Percentiles rank a stretch among this genome's conserved stretches.
phyloP scores from a whole-genome alignment of 2,113 vertebrate species.

The Lasiurus cinereus region DNA sequence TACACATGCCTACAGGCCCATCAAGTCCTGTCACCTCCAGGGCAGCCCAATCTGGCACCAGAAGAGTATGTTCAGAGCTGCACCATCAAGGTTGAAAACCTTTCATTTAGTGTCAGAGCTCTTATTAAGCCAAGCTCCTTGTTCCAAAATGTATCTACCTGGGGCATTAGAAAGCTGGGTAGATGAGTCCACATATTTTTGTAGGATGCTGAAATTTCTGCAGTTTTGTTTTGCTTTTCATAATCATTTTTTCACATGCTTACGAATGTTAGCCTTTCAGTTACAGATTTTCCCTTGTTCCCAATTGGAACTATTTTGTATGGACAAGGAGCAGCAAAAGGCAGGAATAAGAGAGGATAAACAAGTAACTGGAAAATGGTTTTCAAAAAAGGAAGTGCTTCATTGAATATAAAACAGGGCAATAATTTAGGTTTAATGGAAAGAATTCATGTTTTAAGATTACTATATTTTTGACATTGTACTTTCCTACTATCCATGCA shows the following conservation, averaged over 20 bases:
- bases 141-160: slow-evolving; percentile 67
- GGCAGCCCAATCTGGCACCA: slow-evolving; percentile 81
- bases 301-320: slow-evolving; percentile 56
- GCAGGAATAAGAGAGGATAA: not conserved
- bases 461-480: not conserved
- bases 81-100: slow-evolving; percentile 80
- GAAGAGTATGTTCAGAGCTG: slow-evolving; percentile 81
- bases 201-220: not conserved
- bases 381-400: not conserved
- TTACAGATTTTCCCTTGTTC: not conserved
- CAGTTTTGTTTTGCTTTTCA: slow-evolving; percentile 36
- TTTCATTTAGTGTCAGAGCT: slow-evolving; percentile 75
- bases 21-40: slow-evolving; percentile 83
- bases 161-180: slow-evolving; percentile 67
- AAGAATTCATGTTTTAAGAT: not conserved
- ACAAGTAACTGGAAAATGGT: not conserved
- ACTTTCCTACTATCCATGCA: not conserved
- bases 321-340: not conserved
- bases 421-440: not conserved
- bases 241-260: not conserved
- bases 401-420: not conserved
- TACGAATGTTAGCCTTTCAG: slow-evolving; percentile 25
- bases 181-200: not conserved
- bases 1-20: slow-evolving; percentile 77
- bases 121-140: slow-evolving; percentile 78